These are phyloP conservation scores for Cantharis rufa DNA, from an alignment of 2,888 invertebrate genomes.

Conservation along the genomic window DNA sequence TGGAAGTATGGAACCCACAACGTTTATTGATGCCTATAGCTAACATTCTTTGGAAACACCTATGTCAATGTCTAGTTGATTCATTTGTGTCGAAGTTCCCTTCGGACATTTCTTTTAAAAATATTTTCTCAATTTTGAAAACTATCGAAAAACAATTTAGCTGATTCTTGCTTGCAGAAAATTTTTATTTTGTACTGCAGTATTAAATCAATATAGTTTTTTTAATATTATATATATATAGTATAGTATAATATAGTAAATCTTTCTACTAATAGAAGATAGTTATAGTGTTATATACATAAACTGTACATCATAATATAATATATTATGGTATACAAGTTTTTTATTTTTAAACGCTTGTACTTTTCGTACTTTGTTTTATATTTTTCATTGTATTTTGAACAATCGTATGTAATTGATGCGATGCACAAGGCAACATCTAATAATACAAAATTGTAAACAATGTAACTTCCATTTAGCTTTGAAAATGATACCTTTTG, in stretches of 20 bases:
- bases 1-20: not conserved
- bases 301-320: no score
- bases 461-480: slow-evolving; percentile 8
- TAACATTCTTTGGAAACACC: not conserved
- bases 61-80: not conserved
- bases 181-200: not conserved
- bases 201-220: not conserved
- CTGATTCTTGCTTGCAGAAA: not conserved
- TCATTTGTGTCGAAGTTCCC: not conserved
- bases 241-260: no score
- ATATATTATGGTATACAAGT: not conserved
- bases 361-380: not conserved
- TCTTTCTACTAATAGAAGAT: no score
- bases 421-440: not conserved
- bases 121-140: not conserved
- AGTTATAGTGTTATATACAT: no score
- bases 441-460: not conserved
- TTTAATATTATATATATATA: no score
- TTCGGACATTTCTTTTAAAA: not conserved
- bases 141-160: not conserved
- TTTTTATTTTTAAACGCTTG: not conserved
- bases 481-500: slow-evolving; percentile 28
- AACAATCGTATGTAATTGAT: not conserved
- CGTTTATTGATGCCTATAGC: not conserved
- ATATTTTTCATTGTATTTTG: not conserved